Conservation (phyloP, 2,113 vertebrate genomes). For the Aegotheles bennettii region DNA sequence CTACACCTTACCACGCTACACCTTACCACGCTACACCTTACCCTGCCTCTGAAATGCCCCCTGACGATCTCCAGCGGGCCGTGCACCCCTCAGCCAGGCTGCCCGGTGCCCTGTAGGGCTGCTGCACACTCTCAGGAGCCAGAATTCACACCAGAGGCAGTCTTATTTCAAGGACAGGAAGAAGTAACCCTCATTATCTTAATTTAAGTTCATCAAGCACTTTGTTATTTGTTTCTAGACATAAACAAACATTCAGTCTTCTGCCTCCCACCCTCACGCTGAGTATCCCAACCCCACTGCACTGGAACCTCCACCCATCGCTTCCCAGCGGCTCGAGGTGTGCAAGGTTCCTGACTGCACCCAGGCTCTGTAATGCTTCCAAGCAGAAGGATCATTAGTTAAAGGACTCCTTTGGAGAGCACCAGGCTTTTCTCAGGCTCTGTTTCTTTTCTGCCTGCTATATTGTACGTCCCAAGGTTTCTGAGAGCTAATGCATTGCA, state of each 20-base stretch:
- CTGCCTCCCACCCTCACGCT: not conserved
- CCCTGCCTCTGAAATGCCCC: too few relatives aligned
- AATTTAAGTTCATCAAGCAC: not conserved
- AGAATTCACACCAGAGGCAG: not conserved
- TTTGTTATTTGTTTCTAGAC: not conserved
- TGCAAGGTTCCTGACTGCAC: rapidly evolving
- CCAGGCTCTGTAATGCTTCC: not conserved
- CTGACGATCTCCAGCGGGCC: not conserved
- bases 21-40: too few relatives aligned
- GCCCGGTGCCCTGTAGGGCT: rapidly evolving
- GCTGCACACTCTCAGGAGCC: not conserved
- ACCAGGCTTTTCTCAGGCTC: not conserved
- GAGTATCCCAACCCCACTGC: not conserved
- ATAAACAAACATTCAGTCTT: not conserved
- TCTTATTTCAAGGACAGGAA: not conserved
- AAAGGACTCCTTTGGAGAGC: not conserved
- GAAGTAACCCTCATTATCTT: not conserved
- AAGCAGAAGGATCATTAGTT: not conserved
- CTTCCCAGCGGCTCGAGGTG: rapidly evolving
- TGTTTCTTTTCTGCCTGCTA: not conserved
- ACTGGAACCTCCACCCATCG: rapidly evolving
- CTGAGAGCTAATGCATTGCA: not conserved
- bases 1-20: too few relatives aligned
- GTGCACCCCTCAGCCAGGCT: not conserved
- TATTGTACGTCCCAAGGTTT: not conserved